These are phyloP conservation scores for Acanthococcus lagerstroemiae DNA, from an alignment of 2,888 invertebrate genomes.

Conservation along the genomic window DNA sequence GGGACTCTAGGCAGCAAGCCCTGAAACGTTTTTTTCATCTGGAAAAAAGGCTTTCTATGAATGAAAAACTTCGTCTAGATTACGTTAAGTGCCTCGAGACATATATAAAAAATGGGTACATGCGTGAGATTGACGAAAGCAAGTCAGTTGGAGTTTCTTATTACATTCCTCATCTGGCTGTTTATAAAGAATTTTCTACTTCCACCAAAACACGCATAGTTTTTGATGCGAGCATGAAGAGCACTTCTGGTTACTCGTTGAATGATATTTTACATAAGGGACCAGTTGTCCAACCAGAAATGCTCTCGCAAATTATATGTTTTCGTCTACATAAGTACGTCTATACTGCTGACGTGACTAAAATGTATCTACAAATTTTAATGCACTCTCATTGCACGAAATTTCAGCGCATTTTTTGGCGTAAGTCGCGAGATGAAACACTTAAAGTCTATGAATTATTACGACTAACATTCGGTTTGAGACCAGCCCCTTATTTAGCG, in stretches of 20 bases:
- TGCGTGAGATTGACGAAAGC: not conserved
- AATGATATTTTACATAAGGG: not conserved
- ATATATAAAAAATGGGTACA: not conserved
- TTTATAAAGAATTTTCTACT: not conserved
- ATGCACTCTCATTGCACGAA: not conserved
- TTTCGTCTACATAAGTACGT: not conserved
- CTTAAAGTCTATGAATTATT: not conserved
- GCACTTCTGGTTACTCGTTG: not conserved
- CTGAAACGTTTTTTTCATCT: not conserved
- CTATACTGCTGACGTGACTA: not conserved
- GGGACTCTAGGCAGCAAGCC: not conserved
- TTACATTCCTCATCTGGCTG: constrained; percentile 7
- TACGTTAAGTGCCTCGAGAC: not conserved
- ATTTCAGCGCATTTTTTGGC: not conserved
- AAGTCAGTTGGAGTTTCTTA: not conserved
- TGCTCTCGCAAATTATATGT: not conserved
- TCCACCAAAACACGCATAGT: not conserved
- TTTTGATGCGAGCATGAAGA: not conserved
- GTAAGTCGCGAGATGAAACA: not conserved
- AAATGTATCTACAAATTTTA: not conserved
- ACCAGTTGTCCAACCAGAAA: not conserved
- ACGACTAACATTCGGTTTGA: not conserved
- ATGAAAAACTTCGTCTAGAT: not conserved
- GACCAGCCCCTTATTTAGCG: not conserved
- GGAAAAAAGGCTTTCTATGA: not conserved